phyloP scores from a whole-genome alignment of 2,797 vertebrate genomes.

The Astyanax mexicanus region DNA sequence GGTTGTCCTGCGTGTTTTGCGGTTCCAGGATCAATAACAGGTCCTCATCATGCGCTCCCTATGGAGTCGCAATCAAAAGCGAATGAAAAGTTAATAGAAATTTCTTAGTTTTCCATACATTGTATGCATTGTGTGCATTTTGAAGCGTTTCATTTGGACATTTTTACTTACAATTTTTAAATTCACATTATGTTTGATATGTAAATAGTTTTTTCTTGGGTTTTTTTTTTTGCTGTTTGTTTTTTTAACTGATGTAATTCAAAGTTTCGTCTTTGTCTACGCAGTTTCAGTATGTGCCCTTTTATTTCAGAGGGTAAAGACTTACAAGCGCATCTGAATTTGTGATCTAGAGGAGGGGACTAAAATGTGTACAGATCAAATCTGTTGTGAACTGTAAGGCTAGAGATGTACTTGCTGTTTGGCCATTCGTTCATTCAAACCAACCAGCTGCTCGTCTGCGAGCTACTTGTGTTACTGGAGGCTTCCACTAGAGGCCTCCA shows the following conservation, averaged over 20 bases:
- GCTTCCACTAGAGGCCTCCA: too few relatives aligned
- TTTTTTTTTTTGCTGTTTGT: constrained; percentile 19
- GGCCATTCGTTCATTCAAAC: too few relatives aligned
- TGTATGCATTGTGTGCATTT: constrained; percentile 11
- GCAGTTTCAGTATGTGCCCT: constrained; percentile 48
- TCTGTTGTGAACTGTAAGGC: constrained; percentile 36
- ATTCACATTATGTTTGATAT: constrained; percentile 34
- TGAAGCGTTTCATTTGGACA: constrained; percentile 1
- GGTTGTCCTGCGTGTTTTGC: constrained; percentile 15
- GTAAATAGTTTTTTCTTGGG: constrained; percentile 37
- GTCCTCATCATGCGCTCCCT: constrained; percentile 29
- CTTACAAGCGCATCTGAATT: background rate
- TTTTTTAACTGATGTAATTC: constrained; percentile 17
- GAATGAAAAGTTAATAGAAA: too few relatives aligned
- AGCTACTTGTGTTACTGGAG: too few relatives aligned
- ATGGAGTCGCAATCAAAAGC: constrained; percentile 52
- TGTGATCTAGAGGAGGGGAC: constrained; percentile 19
- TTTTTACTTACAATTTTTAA: background rate
- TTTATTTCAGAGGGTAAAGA: constrained; percentile 22
- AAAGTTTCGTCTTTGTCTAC: constrained; percentile 16
- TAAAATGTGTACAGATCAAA: constrained; percentile 24
- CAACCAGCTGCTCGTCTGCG: too few relatives aligned
- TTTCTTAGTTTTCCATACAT: constrained; percentile 8
- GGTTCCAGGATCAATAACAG: constrained; percentile 22
- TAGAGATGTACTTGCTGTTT: too few relatives aligned